Evolutionary conservation across 2,113 vertebrate genomes (phyloP).

Genomic region (Seriola quinqueradiata): DNA sequence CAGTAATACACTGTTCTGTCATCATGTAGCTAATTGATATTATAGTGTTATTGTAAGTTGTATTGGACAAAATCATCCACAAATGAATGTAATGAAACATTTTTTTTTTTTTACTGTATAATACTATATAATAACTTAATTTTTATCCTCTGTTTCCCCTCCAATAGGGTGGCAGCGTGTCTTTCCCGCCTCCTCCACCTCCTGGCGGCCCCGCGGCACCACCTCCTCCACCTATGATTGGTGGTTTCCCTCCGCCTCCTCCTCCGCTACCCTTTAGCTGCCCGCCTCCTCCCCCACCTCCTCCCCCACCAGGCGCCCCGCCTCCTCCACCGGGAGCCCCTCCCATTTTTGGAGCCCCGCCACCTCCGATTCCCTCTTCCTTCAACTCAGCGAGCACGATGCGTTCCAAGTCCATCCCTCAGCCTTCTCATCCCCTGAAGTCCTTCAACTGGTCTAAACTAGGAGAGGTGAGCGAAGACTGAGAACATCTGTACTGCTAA

Average conservation of each 20-base stretch:
- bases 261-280: constrained; percentile 89
- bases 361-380: constrained; percentile 80
- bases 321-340: constrained; percentile 94
- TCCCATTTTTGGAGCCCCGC: constrained; percentile 88
- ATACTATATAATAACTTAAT: not conserved
- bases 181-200: constrained; percentile 84
- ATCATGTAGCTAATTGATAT: not conserved
- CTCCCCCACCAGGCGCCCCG: constrained; percentile 91
- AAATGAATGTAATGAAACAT: not conserved
- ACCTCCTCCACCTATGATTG: constrained; percentile 82
- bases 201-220: constrained; percentile 88
- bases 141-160: constrained; percentile 53
- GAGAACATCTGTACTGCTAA: not conserved
- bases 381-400: constrained; percentile 79
- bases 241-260: constrained; percentile 87
- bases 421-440: constrained; percentile 97
- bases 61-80: not conserved
- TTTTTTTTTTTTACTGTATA: too few species aligned
- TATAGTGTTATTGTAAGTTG: too few species aligned
- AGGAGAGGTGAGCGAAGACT: constrained; percentile 88
- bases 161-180: constrained; percentile 78
- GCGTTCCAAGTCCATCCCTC: constrained; percentile 92
- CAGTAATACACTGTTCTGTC: not conserved
- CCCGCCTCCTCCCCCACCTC: constrained; percentile 83
- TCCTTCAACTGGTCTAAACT: constrained; percentile 99